Percentiles rank a stretch among this genome's conserved stretches.
These are phyloP conservation scores for Spodoptera picta DNA, from an alignment of 2,888 invertebrate species.

Conservation along the genomic window DNA sequence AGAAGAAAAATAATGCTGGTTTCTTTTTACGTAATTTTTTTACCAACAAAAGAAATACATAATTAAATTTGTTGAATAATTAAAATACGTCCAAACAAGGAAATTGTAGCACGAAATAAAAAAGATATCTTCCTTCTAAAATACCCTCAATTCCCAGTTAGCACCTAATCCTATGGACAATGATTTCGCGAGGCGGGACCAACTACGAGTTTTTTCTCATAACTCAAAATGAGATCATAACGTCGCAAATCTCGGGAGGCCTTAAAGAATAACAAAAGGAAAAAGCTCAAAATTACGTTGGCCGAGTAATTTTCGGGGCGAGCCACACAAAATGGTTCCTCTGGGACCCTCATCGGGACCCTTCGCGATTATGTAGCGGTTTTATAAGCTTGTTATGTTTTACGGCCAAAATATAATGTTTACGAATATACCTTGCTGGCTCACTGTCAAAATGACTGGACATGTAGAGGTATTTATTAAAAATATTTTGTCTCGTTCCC, in stretches of 20 bases:
- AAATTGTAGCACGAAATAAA: slow-evolving; percentile 53
- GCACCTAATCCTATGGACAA: slow-evolving; percentile 83
- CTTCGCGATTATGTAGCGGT: slow-evolving; percentile 84
- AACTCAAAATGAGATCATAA: slow-evolving; percentile 88
- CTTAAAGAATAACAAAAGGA: slow-evolving; percentile 86
- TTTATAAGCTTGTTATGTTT: slow-evolving; percentile 88
- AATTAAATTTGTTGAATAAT: slow-evolving; percentile 46
- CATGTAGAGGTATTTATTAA: slow-evolving; percentile 66
- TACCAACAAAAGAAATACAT: slow-evolving; percentile 12
- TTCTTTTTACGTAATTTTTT: slow-evolving; percentile 10
- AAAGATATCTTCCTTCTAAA: slow-evolving; percentile 58
- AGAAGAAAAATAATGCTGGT: too few species aligned
- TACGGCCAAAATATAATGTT: slow-evolving; percentile 80
- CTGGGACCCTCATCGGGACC: slow-evolving; percentile 77
- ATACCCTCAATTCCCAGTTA: slow-evolving; percentile 69
- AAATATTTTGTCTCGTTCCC: slow-evolving; percentile 41
- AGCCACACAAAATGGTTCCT: slow-evolving; percentile 81
- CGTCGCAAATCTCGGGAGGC: slow-evolving; percentile 84
- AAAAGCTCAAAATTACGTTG: slow-evolving; percentile 85
- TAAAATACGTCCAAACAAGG: slow-evolving; percentile 57
- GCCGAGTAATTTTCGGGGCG: slow-evolving; percentile 87
- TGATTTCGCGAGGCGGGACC: slow-evolving; percentile 79
- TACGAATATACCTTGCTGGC: slow-evolving; percentile 73
- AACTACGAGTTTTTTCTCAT: slow-evolving; percentile 86
- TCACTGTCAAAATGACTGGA: slow-evolving; percentile 62